Evolutionary conservation across 2,797 vertebrate species (phyloP), one percentile per base, ranked within the genome.

Genomic region (Leptoclinus maculatus): DNA sequence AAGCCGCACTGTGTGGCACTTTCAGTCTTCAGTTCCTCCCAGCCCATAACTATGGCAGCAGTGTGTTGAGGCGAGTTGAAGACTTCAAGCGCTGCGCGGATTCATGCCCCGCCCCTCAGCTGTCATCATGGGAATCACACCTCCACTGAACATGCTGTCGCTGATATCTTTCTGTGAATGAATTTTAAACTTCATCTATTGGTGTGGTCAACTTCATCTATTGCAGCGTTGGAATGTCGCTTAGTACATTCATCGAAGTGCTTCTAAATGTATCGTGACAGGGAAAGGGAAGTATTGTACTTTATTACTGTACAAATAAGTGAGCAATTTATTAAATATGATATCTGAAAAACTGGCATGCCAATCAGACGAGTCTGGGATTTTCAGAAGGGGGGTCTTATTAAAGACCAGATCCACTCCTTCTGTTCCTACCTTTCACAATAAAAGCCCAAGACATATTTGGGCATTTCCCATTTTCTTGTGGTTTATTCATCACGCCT

Each of bases 1-100:
- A 91, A 60, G 79, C 83, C 11, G 39, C 74, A 3, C 95, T 95
- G 94, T 91, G 95, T 95, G 95, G 94, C 94, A 92, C 94, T 95
- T 94, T 96, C 96, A 96, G 95, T 96, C 95, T 96, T 96, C 95
- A 96, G 94, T 96, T 96, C 95, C 95, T 96, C 95, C 95, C 95
- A 96, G 95, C 95, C 95, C 94, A 89, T 95, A 87, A 89, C 85
- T 87, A 90, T 91, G 91, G 90, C 90, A 91, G 90, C 88, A 90
- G 88, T 95, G 95, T 95, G 95, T 96, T 96, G 96, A 96, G 95
- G 95, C 95, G 94, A 96, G 95, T 94, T 96, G 95, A 96, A 96
- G 95, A 96, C 95, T 96, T 94, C 86, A 96, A 96, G 92, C 91
- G 95, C 95, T 95, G 94, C 91, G 74, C 94, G 94, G 95, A 95